phyloP scores from a whole-genome alignment of 2,888 invertebrate species.

The Cataglyphis cursor region DNA sequence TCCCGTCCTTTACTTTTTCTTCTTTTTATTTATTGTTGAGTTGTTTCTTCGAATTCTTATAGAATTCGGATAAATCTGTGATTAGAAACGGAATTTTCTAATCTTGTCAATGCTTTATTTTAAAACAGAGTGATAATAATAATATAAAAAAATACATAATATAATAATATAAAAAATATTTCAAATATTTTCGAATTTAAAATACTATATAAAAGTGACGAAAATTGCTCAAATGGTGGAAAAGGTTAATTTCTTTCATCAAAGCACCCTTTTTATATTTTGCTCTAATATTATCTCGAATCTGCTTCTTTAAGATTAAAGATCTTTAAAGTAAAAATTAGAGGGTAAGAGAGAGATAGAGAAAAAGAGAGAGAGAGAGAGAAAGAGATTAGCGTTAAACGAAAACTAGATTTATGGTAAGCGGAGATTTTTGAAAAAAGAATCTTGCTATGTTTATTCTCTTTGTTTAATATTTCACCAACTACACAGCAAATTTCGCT shows the following conservation, averaged over 20 bases:
- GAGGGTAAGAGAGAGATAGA: too few species aligned
- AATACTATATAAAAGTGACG: background rate
- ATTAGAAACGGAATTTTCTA: background rate
- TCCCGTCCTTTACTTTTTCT: background rate
- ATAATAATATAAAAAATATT: background rate
- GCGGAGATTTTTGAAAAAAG: background rate
- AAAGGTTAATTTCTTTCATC: background rate
- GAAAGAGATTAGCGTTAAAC: background rate
- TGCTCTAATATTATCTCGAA: background rate
- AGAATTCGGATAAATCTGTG: background rate
- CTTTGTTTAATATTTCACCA: slow-evolving; percentile 15
- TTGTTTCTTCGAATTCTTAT: background rate
- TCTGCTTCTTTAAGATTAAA: background rate
- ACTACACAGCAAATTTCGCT: background rate
- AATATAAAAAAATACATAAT: background rate
- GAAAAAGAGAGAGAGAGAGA: too few species aligned
- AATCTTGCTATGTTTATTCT: background rate
- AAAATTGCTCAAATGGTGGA: background rate
- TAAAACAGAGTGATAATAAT: background rate
- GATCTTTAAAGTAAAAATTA: background rate
- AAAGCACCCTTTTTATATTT: background rate
- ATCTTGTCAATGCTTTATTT: background rate
- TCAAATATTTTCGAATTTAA: background rate
- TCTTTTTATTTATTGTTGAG: background rate
- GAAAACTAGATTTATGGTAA: background rate